Evolutionary conservation across 2,797 vertebrate genomes (phyloP).

Genomic region (Oophaga sylvatica): DNA sequence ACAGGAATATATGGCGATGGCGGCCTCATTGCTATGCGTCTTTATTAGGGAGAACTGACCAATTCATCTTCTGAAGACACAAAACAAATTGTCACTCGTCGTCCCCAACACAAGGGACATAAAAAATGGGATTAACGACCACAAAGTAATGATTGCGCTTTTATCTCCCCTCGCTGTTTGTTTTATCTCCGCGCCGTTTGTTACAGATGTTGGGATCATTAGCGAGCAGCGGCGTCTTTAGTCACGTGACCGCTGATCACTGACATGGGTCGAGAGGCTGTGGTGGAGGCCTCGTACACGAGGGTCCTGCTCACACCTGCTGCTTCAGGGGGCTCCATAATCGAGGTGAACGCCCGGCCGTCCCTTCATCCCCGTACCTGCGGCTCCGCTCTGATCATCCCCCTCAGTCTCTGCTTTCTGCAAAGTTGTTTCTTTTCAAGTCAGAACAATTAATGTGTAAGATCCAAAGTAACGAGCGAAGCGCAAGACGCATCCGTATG

Average conservation of each 20-base stretch:
- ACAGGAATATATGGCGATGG: slow-evolving; percentile 8
- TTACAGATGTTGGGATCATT: slow-evolving; percentile 27
- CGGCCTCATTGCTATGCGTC: slow-evolving; percentile 74
- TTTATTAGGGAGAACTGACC: slow-evolving; percentile 83
- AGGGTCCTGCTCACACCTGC: background rate
- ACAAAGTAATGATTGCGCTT: slow-evolving; percentile 47
- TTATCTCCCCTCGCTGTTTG: slow-evolving; percentile 45
- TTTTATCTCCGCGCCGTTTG: slow-evolving; percentile 38
- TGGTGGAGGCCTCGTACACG: background rate
- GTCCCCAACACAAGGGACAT: slow-evolving; percentile 26
- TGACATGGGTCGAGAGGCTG: background rate
- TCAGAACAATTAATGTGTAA: background rate
- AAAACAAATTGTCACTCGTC: slow-evolving; percentile 81
- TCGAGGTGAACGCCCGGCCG: too few relatives aligned
- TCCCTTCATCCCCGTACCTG: too few relatives aligned
- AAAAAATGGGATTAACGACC: slow-evolving; percentile 45
- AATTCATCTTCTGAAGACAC: slow-evolving; percentile 83
- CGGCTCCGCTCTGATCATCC: too few relatives aligned
- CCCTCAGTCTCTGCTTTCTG: too few relatives aligned
- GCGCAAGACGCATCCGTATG: too few relatives aligned
- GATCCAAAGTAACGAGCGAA: background rate
- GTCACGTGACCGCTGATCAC: background rate
- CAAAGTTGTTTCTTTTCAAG: background rate
- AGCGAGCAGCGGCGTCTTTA: background rate
- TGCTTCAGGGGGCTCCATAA: background rate